Conservation (phyloP, 2,888 invertebrate genomes). For the Acleris sparsana region DNA sequence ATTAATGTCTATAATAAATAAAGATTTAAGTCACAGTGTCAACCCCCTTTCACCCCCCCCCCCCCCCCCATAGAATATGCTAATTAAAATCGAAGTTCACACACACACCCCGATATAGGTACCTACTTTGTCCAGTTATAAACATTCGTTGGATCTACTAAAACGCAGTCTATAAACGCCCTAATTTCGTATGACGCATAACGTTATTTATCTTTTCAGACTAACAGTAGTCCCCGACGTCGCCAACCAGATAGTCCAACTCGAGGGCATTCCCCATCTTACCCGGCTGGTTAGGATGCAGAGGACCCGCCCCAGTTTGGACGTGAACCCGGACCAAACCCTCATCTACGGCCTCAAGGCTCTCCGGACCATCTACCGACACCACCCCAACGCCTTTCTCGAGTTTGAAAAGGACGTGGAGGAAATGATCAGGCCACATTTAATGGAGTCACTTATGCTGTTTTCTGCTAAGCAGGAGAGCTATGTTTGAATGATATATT, state of each 20-base stretch:
- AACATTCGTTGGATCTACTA: too few relatives aligned
- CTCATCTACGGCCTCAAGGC: slow-evolving; percentile 77
- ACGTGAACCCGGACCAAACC: slow-evolving; percentile 71
- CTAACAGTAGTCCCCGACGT: slow-evolving; percentile 87
- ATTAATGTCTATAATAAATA: too few relatives aligned
- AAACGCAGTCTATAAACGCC: too few relatives aligned
- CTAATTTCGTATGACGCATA: not conserved
- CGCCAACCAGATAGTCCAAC: slow-evolving; percentile 87
- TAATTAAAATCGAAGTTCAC: too few relatives aligned
- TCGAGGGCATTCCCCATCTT: slow-evolving; percentile 86
- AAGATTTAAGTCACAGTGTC: too few relatives aligned
- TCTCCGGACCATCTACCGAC: slow-evolving; percentile 74
- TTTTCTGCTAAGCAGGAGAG: slow-evolving; percentile 92
- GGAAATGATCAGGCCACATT: slow-evolving; percentile 88
- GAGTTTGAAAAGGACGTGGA: slow-evolving; percentile 84
- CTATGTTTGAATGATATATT: slow-evolving; percentile 83
- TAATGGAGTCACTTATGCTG: slow-evolving; percentile 90
- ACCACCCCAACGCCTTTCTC: slow-evolving; percentile 68
- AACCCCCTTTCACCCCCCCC: too few relatives aligned
- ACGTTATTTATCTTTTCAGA: slow-evolving; percentile 58
- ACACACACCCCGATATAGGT: too few relatives aligned
- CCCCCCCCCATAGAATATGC: too few relatives aligned
- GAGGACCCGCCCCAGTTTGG: slow-evolving; percentile 63
- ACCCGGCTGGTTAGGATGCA: slow-evolving; percentile 87
- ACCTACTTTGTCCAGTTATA: too few relatives aligned